These are phyloP conservation scores for Neodiprion pinetum DNA, from an alignment of 1,140 invertebrate species.

Conservation along the genomic window DNA sequence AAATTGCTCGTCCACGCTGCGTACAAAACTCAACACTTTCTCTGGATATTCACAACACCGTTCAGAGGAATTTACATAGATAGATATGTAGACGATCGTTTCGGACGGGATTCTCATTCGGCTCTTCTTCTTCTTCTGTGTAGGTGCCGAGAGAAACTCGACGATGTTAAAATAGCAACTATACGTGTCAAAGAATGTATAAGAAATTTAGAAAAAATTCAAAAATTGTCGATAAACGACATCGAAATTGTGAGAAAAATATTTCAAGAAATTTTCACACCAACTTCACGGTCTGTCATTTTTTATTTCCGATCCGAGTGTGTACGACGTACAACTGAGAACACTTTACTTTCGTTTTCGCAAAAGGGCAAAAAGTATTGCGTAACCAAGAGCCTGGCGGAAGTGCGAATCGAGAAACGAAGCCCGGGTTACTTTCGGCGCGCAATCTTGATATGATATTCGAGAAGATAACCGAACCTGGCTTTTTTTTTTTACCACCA, in stretches of 20 bases:
- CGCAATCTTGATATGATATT: background rate
- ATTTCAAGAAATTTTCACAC: background rate
- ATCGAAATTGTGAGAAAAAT: background rate
- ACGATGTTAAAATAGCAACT: too few species aligned
- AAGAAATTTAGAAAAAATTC: background rate
- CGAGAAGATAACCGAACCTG: background rate
- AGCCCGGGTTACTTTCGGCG: background rate
- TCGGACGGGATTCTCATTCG: too few species aligned
- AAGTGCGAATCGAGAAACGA: background rate
- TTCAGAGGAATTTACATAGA: too few species aligned
- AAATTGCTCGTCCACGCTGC: too few species aligned
- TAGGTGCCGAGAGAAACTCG: too few species aligned
- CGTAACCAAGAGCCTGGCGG: background rate
- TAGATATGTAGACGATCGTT: too few species aligned
- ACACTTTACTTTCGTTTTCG: background rate
- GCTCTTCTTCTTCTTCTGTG: too few species aligned
- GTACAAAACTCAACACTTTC: too few species aligned
- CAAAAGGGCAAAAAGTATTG: background rate
- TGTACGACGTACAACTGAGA: background rate
- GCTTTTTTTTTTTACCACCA: too few species aligned
- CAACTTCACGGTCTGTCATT: background rate
- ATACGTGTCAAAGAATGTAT: too few species aligned
- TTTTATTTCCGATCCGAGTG: too few species aligned
- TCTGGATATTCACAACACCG: too few species aligned
- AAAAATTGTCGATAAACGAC: background rate